Evolutionary conservation across 2,888 invertebrate species (phyloP).

Genomic region (Orthonevra nobilis): DNA sequence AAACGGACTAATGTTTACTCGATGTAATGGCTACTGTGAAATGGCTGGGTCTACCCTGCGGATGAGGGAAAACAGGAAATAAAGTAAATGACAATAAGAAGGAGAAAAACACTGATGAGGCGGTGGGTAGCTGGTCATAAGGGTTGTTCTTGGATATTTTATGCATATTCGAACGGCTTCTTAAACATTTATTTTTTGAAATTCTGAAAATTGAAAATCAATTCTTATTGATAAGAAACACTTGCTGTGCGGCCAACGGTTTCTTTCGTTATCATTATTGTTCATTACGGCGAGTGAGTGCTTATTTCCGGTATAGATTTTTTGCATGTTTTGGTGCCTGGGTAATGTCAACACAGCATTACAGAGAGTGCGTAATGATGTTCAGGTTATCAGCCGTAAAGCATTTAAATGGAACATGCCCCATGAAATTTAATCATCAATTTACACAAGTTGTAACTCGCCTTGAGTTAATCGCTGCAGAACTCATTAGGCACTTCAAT

Average conservation of each 20-base stretch:
- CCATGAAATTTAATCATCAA: too few relatives aligned
- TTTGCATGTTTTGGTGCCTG: too few relatives aligned
- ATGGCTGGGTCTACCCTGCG: neutral
- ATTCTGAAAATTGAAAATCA: conserved; percentile 59
- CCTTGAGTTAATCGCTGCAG: too few relatives aligned
- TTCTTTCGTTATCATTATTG: conserved; percentile 49
- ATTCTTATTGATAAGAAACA: conserved; percentile 64
- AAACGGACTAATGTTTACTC: conserved; percentile 55
- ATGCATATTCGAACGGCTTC: neutral
- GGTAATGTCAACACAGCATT: too few relatives aligned
- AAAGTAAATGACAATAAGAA: conserved; percentile 54
- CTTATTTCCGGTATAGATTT: conserved; percentile 24
- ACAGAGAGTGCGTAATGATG: too few relatives aligned
- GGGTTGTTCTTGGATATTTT: conserved; percentile 33
- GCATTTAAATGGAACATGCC: too few relatives aligned
- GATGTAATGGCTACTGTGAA: conserved; percentile 35
- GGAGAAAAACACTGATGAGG: neutral
- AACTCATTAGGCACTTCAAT: too few relatives aligned
- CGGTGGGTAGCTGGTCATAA: conserved; percentile 30
- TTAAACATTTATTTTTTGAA: conserved; percentile 1
- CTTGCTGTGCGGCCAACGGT: conserved; percentile 19
- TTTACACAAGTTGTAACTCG: too few relatives aligned
- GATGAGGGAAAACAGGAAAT: conserved; percentile 42
- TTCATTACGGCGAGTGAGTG: conserved; percentile 7
- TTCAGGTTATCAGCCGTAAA: too few relatives aligned